Evolutionary conservation across 2,797 vertebrate species (phyloP), one percentile per base, ranked within the genome.

Genomic region (Syndactyla subalaris): DNA sequence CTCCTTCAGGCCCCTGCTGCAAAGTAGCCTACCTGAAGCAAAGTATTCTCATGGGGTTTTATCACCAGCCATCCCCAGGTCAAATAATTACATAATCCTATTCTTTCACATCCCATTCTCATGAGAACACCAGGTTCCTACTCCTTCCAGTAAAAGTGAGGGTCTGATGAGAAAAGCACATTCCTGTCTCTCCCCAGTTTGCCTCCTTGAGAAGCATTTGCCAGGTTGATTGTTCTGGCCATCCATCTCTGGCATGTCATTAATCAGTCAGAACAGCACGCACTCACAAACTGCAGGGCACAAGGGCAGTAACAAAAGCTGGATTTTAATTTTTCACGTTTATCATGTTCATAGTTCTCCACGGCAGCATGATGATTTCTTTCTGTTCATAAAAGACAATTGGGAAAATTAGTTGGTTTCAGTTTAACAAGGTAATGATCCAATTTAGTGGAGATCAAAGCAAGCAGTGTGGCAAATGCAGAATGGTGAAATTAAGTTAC

Each of bases 391-490:
- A 94, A 96, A 97, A 95, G 93, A 95, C 91, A 97, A 89, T 79
- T 96, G 84, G 80, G 86, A 80, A 96, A 96, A 97, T 95, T 83
- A 97, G 91, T 95, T 96, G 94, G 81, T 84, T 90, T 88, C 92
- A 68, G 85, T 97, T 95, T 90, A 96, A 95, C 51, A 75, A 97
- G 95, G 90, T 88, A 91, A 91, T 88, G 72, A 72, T 96, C 89
- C 88, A 90, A 88, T 95, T 94, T 71, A 70, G 61, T 2, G 1
- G 68, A 82, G 68, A 93, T 95, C 93, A 96, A 97, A 98, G 86
- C 76, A 77, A 92, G 95, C 34, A 77, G 61, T 62, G 91, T 86
- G 87, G 91, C 61, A 89, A 93, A 86, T 58, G 92, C 46, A 71
- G 92, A 89, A 92, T 92, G 57, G 58, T 93, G 36, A 72, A 72